Evolutionary conservation across 2,888 invertebrate species (phyloP), one percentile per base, ranked within the genome.

Genomic region (Chironomus tentans): DNA sequence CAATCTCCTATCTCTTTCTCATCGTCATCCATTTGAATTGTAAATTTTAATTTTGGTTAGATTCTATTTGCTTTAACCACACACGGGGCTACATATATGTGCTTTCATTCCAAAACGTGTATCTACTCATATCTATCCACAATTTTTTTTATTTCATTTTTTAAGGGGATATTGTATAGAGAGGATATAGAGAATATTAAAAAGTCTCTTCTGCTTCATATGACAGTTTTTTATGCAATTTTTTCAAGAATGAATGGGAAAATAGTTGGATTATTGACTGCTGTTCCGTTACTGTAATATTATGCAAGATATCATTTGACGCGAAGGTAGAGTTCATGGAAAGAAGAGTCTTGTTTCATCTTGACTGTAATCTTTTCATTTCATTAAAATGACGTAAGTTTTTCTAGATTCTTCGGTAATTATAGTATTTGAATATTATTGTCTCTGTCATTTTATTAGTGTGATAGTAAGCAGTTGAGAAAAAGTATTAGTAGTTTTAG

Each of bases 11-110:
- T 18, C 56, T 56, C 56, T 56, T 50, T 50, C 50, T 15, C 56
- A 56, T 50, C 50, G 56, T 18, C 18, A 56, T 56, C 18, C 61
- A 72, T 72, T 72, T 72, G 72, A 72, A 72, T 62, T 72, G 72
- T 72, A 72, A 72, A 72, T 72, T 72, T 72, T 72, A 72, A 72
- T 72, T 72, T 72, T 72, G 72, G 72, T 21, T 72, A 72, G 72
- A 72, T 72, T 72, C 61, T 72, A 72, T 72, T 72, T 72, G 72
- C 22, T 72, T 50, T 61, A 72, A 72, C 72, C 72, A 62, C 72
- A 72, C 72, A 50, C 71, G 22, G n/a, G 13, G 13, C 46, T 13
- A n/a, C 50, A 70, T n/a, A 50, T 38, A 56, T 15, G 18, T 15
- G 18, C n/a, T 18, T 6, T 18, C 56, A 56, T 56, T 5, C 18